Percentiles rank a stretch among this genome's conserved stretches.
These are phyloP conservation scores for Macrosiphum euphorbiae DNA, from an alignment of 2,888 invertebrate species.

Conservation along the genomic window DNA sequence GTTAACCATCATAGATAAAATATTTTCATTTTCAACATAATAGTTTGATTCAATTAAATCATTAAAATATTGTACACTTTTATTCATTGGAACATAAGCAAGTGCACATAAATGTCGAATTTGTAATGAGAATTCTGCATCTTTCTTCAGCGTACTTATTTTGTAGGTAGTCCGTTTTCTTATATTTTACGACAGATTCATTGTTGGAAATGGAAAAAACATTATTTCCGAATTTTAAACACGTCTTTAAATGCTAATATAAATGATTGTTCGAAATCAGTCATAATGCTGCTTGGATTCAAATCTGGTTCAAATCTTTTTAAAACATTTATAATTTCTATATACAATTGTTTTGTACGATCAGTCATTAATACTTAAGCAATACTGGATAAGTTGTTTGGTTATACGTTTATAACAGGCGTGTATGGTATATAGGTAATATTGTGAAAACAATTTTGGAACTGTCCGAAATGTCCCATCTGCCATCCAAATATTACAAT, in stretches of 20 bases:
- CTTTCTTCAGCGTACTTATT: background rate
- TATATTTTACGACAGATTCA: background rate
- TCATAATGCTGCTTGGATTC: no score
- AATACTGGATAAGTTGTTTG: no score
- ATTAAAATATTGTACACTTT: background rate
- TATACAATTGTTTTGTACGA: no score
- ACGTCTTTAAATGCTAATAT: constrained; percentile 14
- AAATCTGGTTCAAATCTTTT: no score
- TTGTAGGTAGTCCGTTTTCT: constrained; percentile 18
- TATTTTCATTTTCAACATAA: background rate
- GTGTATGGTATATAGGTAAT: background rate
- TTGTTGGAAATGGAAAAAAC: constrained; percentile 1
- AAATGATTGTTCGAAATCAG: background rate
- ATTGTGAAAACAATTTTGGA: no score
- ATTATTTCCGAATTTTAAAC: background rate
- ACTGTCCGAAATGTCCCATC: no score
- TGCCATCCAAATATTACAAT: no score
- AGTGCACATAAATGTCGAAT: background rate
- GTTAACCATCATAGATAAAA: no score
- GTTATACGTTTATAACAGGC: no score
- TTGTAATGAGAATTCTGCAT: background rate
- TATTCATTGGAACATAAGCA: background rate
- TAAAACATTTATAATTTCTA: no score
- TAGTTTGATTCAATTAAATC: background rate
- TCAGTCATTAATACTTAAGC: no score